These are phyloP conservation scores for Nylanderia fulva DNA, from an alignment of 1,140 invertebrate species.

Conservation along the genomic window DNA sequence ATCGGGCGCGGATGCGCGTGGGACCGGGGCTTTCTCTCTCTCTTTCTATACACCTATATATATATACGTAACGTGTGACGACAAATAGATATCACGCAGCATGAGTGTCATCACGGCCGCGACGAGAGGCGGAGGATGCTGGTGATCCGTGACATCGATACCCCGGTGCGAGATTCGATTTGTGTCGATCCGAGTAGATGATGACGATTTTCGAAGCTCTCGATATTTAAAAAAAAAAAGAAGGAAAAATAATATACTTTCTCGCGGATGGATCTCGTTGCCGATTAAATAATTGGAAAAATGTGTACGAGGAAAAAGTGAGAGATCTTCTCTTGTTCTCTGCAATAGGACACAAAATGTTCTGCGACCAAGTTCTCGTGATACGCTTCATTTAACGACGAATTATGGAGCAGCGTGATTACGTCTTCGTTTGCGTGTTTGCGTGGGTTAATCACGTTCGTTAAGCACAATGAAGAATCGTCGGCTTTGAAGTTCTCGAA, in stretches of 20 bases:
- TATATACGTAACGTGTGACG: constrained; percentile 20
- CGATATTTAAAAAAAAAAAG: background rate
- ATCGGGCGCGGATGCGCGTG: constrained; percentile 1
- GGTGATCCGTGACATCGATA: background rate
- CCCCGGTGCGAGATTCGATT: background rate
- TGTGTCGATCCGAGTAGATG: background rate
- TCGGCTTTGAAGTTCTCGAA: constrained; percentile 7
- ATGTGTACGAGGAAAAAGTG: background rate
- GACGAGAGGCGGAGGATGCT: background rate
- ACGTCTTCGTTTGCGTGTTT: background rate
- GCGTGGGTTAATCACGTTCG: constrained; percentile 13
- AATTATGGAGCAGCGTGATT: background rate
- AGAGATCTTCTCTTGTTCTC: background rate
- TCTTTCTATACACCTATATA: too few species aligned
- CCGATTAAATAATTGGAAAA: background rate
- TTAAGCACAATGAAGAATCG: background rate
- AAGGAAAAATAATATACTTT: background rate
- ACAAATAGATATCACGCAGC: background rate
- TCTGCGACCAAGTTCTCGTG: background rate
- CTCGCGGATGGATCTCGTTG: background rate
- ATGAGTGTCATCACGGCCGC: constrained; percentile 12
- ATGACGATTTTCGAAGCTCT: background rate
- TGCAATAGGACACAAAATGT: background rate
- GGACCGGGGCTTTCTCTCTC: constrained; percentile 9
- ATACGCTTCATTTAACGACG: background rate